phyloP scores from a whole-genome alignment of 1,140 invertebrate genomes.

The Psix sp. region DNA sequence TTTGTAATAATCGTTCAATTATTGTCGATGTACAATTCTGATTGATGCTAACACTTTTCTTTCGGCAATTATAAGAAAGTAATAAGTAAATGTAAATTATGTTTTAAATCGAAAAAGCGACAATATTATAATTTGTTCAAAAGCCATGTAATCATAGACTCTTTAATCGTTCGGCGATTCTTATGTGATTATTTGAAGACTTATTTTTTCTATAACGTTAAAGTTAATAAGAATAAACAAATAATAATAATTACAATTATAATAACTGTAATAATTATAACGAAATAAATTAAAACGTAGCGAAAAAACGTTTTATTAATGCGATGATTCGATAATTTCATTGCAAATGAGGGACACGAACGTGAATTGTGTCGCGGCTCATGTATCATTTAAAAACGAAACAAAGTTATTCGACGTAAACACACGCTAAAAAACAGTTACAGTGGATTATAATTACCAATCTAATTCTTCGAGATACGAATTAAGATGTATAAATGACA shows the following conservation, averaged over 20 bases:
- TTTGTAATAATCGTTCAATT: slow-evolving; percentile 20
- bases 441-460: slow-evolving; percentile 48
- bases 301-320: slow-evolving; percentile 68
- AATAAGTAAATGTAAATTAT: background rate
- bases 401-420: slow-evolving; percentile 59
- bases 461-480: slow-evolving; percentile 55
- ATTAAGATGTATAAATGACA: slow-evolving; percentile 69
- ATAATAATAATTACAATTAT: slow-evolving; percentile 57
- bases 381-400: slow-evolving; percentile 45
- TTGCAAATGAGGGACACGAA: slow-evolving; percentile 55
- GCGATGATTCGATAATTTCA: slow-evolving; percentile 63
- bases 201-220: slow-evolving; percentile 76
- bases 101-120: background rate
- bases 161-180: slow-evolving; percentile 67
- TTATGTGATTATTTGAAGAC: slow-evolving; percentile 77
- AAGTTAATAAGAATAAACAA: slow-evolving; percentile 65
- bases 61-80: background rate
- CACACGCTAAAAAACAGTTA: slow-evolving; percentile 27
- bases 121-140: background rate
- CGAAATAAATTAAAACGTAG: slow-evolving; percentile 71
- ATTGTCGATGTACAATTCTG: background rate
- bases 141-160: slow-evolving; percentile 24
- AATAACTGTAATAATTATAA: slow-evolving; percentile 61
- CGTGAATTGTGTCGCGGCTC: slow-evolving; percentile 19
- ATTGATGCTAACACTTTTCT: background rate